Base-by-base conservation (phyloP, 2,113 vertebrate genomes). In the Colistium nudipinnis region DNA sequence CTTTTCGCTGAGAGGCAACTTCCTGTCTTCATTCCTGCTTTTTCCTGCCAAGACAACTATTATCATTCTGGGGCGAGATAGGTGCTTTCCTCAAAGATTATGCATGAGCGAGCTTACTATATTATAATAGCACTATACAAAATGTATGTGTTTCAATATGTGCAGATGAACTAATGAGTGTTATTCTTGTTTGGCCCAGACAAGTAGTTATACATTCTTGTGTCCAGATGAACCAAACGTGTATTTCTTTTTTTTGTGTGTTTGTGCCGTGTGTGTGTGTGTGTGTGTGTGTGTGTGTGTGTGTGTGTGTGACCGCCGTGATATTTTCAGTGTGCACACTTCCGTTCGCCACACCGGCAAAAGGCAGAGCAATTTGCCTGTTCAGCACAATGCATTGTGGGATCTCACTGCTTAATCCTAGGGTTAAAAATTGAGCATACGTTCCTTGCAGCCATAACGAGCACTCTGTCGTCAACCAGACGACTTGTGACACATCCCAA, bases 321-420 rank as follows among this genome's bases (percentile, higher is more conserved):
- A 67, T 63, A 70, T 67, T 77, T 81, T 70, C 44, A 67, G 16
- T 45, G 27, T 4, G 41, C 31, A 45, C 31, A 39, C 51, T 62
- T 74, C 53, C 24, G 4, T 25, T 64, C 41, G 17, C n/a, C 49
- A 55, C 71, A 51, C 53, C 6, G 20, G 70, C 74, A 70, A 61
- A 33, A 53, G 72, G 43, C 64, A 41, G 5, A 44, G 47, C 24
- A 12, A 47, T 80, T 70, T 75, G 76, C 64, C 65, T 39, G 0
- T 80, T 85, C 75, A 84, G 83, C 86, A 72, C 71, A 81, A 74
- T 67, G 75, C 76, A 80, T 75, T 81, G 61, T 86, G 83, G 68
- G 65, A 82, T 64, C 25, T 17, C 28, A 20, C 51, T 65, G 44
- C 70, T 74, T 87, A 83, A 83, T 89, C 78, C 61, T 10, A 14